Base-by-base conservation (phyloP, 53 echinoderm and acorn worm species). In the Crossaster papposus region DNA sequence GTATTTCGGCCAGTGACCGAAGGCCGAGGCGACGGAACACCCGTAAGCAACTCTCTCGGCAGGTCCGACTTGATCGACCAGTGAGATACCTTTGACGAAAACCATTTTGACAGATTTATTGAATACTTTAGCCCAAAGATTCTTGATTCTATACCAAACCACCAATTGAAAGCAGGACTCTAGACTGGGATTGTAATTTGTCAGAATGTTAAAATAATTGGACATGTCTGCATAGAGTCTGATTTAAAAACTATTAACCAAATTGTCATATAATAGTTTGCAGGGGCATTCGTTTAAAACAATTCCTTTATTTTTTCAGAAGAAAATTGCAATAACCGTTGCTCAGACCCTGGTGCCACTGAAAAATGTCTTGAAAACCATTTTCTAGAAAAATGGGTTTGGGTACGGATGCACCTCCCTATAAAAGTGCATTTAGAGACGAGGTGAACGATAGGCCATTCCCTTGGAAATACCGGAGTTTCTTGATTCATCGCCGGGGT, bases 401-500 rank as follows among this genome's bases (percentile, higher is more conserved):
- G 22, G 7, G 58, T 3, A 30, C 70, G 29, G 31, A 29, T 70
- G 29, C 70, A 70, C 12, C 70, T 30, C 3, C 26, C 17, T 17
- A 17, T 70, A 70, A 68, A 68, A 68, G 68, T 68, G 68, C 28
- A 68, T 26, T 68, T 15, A 0, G n/a, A n/a, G n/a, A 68, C n/a
- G 28, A 28, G 68, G 68, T 68, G 58, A 20, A 68, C 4, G 28
- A 28, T 68, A 28, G 74, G 36, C 33, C 74, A 18, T 0, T 14
- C 81, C 81, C 81, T 10, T 23, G 81, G 38, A 28, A 82, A 37
- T 23, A 7, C 31, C 34, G 2, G 22, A 4, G 30, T 13, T 9
- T 33, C 36, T 34, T 8, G 82, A 82, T 82, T 82, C 82, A 68
- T 82, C 82, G 38, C 68, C 24, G 38, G 38, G 65, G 3, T 82